Base-by-base conservation (phyloP, 2,888 invertebrate genomes). In the Dynastes hyllus region DNA sequence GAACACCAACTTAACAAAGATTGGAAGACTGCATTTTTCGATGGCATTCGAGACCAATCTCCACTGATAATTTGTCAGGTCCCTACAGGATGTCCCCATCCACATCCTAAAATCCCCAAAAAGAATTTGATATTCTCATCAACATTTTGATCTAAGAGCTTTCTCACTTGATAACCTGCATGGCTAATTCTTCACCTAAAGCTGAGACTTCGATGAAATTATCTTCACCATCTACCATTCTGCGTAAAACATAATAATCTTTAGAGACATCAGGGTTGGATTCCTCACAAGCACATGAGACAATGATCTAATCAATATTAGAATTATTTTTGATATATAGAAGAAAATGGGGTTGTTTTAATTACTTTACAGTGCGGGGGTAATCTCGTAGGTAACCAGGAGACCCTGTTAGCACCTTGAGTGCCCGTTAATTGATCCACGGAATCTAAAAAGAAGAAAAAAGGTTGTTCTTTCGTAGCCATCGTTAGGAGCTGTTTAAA, bases 1-100 rank as follows among this genome's bases (percentile, higher is more conserved):
- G 89, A 97, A 98, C 0, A 99, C 98, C 63, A 99, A 90, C 89
- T 99, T 99, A 0, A 99, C 97, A 87, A 98, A 99, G 81, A 99
- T 97, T 0, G 99, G 98, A 76, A 98, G 89, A 0, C 98, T 98
- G 87, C 98, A 98, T 86, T 96, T 95, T 13, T 94, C 94, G 51
- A 98, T 96, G 0, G 97, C 98, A 85, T 97, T 98, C 16, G 97
- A 95, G 0, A 98, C 98, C 75, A 98, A 89, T 53, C 96, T 93
- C 98, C 98, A 98, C 86, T 98, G 98, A 87, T 96, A 96, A 86
- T 97, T 96, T 63, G 95, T 95, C 1, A 99, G 90, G 86, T 97
- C 97, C 13, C 98, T 91, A 78, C 95, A 95, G 0, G 95, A 96
- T 6, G 95, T 95, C 82, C 94, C 93, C 94, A 99, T 96, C 99